Conservation (phyloP, 2,888 invertebrate genomes). For the Agelastica alni region DNA sequence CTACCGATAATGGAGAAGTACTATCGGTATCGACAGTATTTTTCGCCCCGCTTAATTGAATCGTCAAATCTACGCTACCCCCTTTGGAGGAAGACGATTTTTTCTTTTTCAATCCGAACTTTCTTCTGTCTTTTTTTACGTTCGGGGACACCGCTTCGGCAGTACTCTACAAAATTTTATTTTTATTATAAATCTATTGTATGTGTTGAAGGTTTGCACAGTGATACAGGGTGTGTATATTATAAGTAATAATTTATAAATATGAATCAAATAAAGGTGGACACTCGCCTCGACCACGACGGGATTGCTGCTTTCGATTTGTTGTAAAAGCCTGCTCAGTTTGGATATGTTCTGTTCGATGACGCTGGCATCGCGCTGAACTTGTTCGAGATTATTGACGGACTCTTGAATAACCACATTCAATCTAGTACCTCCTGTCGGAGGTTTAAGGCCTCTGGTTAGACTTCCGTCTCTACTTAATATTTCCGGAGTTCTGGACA, state of each 20-base stretch:
- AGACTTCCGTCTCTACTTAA: slow-evolving; percentile 55
- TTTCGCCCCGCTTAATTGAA: slow-evolving; percentile 51
- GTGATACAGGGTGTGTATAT: no score
- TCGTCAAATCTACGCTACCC: slow-evolving; percentile 64
- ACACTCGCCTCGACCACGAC: slow-evolving; percentile 40
- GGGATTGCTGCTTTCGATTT: slow-evolving; percentile 53
- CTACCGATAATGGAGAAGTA: slow-evolving; percentile 55
- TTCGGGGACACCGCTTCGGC: slow-evolving; percentile 55
- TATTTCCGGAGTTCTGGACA: slow-evolving; percentile 53
- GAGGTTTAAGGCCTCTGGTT: slow-evolving; percentile 52
- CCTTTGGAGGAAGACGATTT: slow-evolving; percentile 61
- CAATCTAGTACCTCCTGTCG: slow-evolving; percentile 59
- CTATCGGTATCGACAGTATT: slow-evolving; percentile 44
- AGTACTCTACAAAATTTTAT: slow-evolving; percentile 26
- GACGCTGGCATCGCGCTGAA: slow-evolving; percentile 67
- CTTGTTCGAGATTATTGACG: slow-evolving; percentile 65
- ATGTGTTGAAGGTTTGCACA: no score
- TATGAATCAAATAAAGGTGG: no score
- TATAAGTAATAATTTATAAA: no score
- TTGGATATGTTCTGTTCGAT: slow-evolving; percentile 73
- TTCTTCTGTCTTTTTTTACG: slow-evolving; percentile 70
- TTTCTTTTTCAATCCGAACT: slow-evolving; percentile 71
- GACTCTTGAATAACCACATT: slow-evolving; percentile 73
- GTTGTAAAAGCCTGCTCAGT: slow-evolving; percentile 66
- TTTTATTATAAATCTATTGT: no score